These are phyloP conservation scores for Oryzias curvinotus DNA, from an alignment of 2,113 vertebrate species.

Conservation along the genomic window DNA sequence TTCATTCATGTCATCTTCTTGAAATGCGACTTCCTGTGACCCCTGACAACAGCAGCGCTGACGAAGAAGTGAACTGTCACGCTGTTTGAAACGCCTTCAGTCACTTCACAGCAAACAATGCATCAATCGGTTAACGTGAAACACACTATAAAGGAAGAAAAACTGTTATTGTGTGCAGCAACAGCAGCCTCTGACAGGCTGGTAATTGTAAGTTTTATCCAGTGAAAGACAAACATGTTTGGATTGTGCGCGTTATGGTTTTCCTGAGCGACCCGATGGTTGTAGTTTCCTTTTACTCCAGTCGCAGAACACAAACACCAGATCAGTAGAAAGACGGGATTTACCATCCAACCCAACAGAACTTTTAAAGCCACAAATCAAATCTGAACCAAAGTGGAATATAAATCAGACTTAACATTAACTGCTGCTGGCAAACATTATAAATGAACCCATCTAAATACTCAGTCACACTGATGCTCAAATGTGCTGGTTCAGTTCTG, in stretches of 20 bases:
- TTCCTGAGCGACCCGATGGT: not conserved
- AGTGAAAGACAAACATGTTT: conserved; percentile 24
- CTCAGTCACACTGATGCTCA: too few relatives aligned
- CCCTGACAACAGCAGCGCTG: conserved; percentile 12
- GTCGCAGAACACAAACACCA: not conserved
- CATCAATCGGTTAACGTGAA: conserved; percentile 24
- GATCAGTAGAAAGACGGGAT: too few relatives aligned
- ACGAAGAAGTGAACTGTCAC: conserved; percentile 34
- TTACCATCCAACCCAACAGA: too few relatives aligned
- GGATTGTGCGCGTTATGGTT: not conserved
- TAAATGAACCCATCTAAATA: too few relatives aligned
- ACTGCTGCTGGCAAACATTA: too few relatives aligned
- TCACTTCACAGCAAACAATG: conserved; percentile 29
- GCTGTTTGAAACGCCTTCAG: conserved; percentile 27
- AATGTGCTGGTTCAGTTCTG: too few relatives aligned
- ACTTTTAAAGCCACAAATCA: too few relatives aligned
- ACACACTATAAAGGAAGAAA: conserved; percentile 10
- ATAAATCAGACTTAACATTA: too few relatives aligned
- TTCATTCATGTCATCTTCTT: conserved; percentile 25
- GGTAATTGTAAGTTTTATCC: conserved; percentile 47
- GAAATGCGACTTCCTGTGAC: conserved; percentile 28
- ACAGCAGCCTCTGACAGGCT: conserved; percentile 35
- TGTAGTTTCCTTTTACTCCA: not conserved
- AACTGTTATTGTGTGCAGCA: conserved; percentile 22
- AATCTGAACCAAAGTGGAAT: too few relatives aligned